These are phyloP conservation scores for Tetrapedia diversipes DNA, from an alignment of 2,888 invertebrate genomes.

Conservation along the genomic window DNA sequence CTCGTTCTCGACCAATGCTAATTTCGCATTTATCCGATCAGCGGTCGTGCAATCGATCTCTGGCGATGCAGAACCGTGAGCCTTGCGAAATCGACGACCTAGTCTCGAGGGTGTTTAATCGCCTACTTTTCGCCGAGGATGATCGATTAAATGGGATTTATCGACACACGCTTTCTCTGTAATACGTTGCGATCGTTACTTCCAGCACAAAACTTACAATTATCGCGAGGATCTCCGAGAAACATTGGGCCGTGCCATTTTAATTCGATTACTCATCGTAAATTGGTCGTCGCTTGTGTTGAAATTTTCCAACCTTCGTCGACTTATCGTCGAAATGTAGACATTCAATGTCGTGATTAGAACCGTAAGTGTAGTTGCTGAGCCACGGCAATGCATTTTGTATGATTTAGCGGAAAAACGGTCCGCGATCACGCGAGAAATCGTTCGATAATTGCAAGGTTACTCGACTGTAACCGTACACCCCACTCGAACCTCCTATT, in stretches of 20 bases:
- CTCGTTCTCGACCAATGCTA: not conserved
- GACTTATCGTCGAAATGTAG: not conserved
- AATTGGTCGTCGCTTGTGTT: not conserved
- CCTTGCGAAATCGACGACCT: conserved; percentile 53
- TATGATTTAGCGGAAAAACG: conserved; percentile 26
- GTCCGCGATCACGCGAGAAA: conserved; percentile 30
- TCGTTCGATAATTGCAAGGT: conserved; percentile 36
- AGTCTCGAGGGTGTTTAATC: conserved; percentile 50
- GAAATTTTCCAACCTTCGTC: not conserved
- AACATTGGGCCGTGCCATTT: not conserved
- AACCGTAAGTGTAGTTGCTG: not conserved
- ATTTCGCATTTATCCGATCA: not conserved
- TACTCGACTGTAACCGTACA: not conserved
- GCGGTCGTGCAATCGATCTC: conserved; percentile 39
- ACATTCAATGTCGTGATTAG: not conserved
- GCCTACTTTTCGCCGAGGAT: conserved; percentile 47
- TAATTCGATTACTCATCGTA: not conserved
- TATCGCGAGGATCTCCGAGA: not conserved
- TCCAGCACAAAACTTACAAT: conserved; percentile 4
- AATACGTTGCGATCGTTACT: conserved; percentile 20
- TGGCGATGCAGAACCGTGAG: conserved; percentile 29
- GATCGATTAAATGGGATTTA: conserved; percentile 51
- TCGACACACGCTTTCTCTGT: conserved; percentile 4
- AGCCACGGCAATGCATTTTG: not conserved
- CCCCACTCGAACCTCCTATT: not conserved